A percentile compares a stretch with the other conserved stretches of the same genome.
These are phyloP conservation scores for Capricornis sumatraensis DNA, from an alignment of 2,113 vertebrate genomes.

Conservation along the genomic window DNA sequence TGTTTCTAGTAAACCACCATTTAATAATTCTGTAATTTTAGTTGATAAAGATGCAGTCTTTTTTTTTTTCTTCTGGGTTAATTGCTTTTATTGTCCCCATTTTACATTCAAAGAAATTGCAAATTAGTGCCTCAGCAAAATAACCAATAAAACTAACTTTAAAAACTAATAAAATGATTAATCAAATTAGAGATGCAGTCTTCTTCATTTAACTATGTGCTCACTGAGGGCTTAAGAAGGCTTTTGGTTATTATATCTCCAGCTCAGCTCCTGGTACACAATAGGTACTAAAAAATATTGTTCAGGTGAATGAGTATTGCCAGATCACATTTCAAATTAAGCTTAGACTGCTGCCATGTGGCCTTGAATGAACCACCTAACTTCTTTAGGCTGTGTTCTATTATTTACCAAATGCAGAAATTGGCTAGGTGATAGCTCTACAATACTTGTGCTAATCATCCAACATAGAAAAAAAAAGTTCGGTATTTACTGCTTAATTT, in stretches of 20 bases:
- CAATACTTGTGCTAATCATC: conserved; percentile 18
- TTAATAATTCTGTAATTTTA: not conserved
- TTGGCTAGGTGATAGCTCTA: not conserved
- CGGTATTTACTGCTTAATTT: not conserved
- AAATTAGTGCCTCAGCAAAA: not conserved
- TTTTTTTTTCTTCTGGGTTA: not conserved
- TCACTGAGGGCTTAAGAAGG: not conserved
- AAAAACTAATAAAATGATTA: not conserved
- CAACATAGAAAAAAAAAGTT: not conserved
- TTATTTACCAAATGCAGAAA: conserved; percentile 22
- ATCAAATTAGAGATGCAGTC: not conserved
- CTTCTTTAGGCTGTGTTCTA: not conserved
- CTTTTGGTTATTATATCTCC: not conserved
- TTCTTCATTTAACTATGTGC: not conserved
- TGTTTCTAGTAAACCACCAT: not conserved
- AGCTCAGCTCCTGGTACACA: not conserved
- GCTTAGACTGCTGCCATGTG: not conserved
- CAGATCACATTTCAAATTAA: conserved; percentile 26
- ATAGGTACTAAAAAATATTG: not conserved
- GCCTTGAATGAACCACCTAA: not conserved
- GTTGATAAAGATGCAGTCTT: not conserved
- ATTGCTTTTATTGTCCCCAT: not conserved
- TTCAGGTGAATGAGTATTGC: not conserved
- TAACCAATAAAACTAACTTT: not conserved
- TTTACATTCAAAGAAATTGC: not conserved